phyloP scores from a whole-genome alignment of 64 coral and sea anemone species.

The Actinia equina region DNA sequence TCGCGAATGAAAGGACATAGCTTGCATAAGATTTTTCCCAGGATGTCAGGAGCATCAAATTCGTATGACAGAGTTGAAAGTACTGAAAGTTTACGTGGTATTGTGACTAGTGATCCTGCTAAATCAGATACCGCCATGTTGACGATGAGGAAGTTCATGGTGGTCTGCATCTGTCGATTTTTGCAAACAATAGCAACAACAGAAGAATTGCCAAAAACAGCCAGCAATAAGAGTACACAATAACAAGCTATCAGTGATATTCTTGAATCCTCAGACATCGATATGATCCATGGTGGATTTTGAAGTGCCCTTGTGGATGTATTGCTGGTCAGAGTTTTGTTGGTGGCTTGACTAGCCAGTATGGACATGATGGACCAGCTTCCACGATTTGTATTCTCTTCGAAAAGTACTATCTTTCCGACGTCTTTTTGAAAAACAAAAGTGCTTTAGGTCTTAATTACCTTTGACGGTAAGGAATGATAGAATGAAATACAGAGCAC shows the following conservation, averaged over 20 bases:
- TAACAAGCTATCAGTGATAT: conserved; percentile 11
- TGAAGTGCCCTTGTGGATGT: too few species aligned
- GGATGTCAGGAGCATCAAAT: background rate
- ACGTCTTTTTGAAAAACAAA: too few species aligned
- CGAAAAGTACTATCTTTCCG: too few species aligned
- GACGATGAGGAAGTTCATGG: conserved; percentile 52
- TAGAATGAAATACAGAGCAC: too few species aligned
- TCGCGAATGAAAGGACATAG: background rate
- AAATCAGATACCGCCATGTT: conserved; percentile 66
- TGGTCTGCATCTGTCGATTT: conserved; percentile 43
- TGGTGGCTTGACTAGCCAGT: too few species aligned
- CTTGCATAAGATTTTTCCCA: conserved; percentile 6
- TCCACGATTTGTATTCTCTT: too few species aligned
- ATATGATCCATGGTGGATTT: conserved; percentile 1
- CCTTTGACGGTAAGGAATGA: too few species aligned
- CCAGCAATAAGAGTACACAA: conserved; percentile 1
- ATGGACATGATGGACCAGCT: too few species aligned
- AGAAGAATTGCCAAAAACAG: conserved; percentile 39
- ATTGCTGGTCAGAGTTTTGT: too few species aligned
- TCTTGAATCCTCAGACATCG: background rate
- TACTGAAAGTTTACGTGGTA: background rate
- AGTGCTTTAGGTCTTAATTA: too few species aligned
- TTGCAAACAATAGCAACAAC: conserved; percentile 28
- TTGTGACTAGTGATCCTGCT: background rate
- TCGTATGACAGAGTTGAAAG: background rate